Evolutionary conservation across 2,113 vertebrate species (phyloP).

Genomic region (Cyanoliseus patagonus): DNA sequence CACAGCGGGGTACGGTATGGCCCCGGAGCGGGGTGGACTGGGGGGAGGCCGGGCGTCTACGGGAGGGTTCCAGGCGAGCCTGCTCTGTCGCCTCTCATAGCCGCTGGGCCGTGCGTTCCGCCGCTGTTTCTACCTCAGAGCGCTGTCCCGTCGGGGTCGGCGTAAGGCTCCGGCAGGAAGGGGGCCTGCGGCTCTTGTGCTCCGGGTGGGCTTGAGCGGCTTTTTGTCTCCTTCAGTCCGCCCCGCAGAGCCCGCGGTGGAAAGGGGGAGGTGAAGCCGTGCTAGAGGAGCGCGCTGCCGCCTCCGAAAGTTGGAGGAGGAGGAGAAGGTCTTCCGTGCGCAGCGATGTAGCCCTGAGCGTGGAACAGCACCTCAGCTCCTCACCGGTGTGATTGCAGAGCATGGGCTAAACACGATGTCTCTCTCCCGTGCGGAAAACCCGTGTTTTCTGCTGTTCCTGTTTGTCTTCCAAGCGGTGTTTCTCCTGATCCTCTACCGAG

Average conservation of each 20-base stretch:
- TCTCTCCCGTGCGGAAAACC: conserved; percentile 49
- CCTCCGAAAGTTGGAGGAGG: background rate
- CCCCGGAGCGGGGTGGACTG: too few species aligned
- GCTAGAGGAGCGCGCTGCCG: background rate
- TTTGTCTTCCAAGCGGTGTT: conserved; percentile 64
- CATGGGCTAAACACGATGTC: conserved; percentile 35
- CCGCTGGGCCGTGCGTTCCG: background rate
- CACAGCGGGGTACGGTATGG: background rate
- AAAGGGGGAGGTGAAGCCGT: background rate
- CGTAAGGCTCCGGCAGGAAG: background rate
- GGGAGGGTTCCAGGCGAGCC: too few species aligned
- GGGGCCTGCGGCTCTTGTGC: background rate
- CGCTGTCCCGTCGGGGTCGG: background rate
- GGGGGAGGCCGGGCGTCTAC: background rate
- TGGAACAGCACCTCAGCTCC: background rate
- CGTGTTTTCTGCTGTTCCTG: conserved; percentile 59
- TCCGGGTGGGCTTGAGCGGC: rapidly evolving
- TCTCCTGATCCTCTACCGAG: conserved; percentile 68
- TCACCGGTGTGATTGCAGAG: background rate
- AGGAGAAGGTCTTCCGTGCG: background rate
- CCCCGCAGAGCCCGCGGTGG: background rate
- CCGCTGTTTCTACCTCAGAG: background rate
- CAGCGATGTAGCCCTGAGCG: background rate
- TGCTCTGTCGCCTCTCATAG: background rate
- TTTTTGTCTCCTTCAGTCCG: background rate